Evolutionary conservation across 2,797 vertebrate species (phyloP), one percentile per base, ranked within the genome.

Genomic region (Brachyalestes nurse): DNA sequence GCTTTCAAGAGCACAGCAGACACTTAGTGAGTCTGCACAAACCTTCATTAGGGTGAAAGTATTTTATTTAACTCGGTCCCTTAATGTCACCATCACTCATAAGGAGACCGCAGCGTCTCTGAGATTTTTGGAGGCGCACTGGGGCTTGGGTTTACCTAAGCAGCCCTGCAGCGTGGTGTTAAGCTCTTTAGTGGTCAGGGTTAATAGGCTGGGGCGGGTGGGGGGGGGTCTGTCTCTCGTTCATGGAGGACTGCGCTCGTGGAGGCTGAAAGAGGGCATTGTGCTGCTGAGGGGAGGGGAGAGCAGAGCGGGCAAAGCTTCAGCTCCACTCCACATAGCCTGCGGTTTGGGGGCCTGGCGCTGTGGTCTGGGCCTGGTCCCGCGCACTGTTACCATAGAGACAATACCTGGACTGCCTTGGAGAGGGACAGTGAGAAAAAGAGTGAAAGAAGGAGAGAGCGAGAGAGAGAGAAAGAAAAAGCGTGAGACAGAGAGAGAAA

Each of bases 101-200:
- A 10, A 77, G 55, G 8, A 73, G 60, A 60, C 40, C 19, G 6
- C 74, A 67, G 25, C 42, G 49, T 51, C 9, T 65, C 16, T 69
- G 34, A 57, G 65, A 57, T 77, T 51, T 40, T 45, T 38, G 16
- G n/a, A 73, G 72, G 55, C n/a, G 61, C 28, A 64, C 4, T 28
- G 65, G 51, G 38, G 69, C 17, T 47, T 42, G 21, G 25, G 61
- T 51, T 49, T 72, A 75, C 45, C 45, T 67, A 69, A 38, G 57
- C 82, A 72, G 78, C 67, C 79, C 79, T 89, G 89, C 73, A 67
- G 89, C 88, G 87, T 91, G 90, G 91, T 80, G 90, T 90, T 94
- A 95, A 94, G 93, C 93, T 94, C 90, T 94, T 94, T 93, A 93
- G 92, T 89, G 88, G 90, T 91, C 87, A 83, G 93, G 92, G 93